Conservation (phyloP, 2,888 invertebrate genomes). For the Drosophila emarginata region DNA sequence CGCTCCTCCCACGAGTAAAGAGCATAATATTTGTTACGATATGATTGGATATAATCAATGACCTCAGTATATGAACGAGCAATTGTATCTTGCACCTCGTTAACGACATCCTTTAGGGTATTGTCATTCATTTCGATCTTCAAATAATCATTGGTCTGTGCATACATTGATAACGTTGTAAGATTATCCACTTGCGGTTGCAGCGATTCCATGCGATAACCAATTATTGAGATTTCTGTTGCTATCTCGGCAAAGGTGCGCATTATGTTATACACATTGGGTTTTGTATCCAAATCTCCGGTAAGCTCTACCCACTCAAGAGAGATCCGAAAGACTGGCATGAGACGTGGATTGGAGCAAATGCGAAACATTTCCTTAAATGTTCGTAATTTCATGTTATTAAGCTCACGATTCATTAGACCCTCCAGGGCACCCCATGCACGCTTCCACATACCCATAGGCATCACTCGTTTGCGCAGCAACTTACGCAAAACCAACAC, state of each 20-base stretch:
- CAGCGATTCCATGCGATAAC: conserved; percentile 85
- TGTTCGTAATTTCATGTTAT: conserved; percentile 87
- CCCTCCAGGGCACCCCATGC: conserved; percentile 82
- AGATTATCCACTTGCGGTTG: conserved; percentile 81
- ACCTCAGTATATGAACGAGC: conserved; percentile 85
- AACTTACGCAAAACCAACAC: conserved; percentile 78
- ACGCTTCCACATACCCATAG: conserved; percentile 68
- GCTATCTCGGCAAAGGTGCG: conserved; percentile 85
- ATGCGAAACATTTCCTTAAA: conserved; percentile 85
- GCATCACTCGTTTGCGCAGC: conserved; percentile 74
- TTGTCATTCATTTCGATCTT: conserved; percentile 85
- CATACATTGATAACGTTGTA: conserved; percentile 33
- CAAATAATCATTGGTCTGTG: conserved; percentile 82
- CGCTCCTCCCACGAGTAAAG: conserved; percentile 84
- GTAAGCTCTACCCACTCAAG: conserved; percentile 64
- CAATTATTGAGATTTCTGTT: conserved; percentile 84
- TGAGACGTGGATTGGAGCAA: conserved; percentile 83
- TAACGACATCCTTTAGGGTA: conserved; percentile 84
- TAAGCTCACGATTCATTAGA: conserved; percentile 85
- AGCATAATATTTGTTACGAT: conserved; percentile 84
- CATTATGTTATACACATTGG: conserved; percentile 85
- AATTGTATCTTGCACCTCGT: conserved; percentile 84
- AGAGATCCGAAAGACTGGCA: conserved; percentile 86
- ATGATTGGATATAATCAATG: conserved; percentile 83
- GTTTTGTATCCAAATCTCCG: conserved; percentile 84